Percentiles rank a stretch among this genome's conserved stretches.
Conservation (phyloP, 2,797 vertebrate species). For the Xyrichtys novacula region DNA sequence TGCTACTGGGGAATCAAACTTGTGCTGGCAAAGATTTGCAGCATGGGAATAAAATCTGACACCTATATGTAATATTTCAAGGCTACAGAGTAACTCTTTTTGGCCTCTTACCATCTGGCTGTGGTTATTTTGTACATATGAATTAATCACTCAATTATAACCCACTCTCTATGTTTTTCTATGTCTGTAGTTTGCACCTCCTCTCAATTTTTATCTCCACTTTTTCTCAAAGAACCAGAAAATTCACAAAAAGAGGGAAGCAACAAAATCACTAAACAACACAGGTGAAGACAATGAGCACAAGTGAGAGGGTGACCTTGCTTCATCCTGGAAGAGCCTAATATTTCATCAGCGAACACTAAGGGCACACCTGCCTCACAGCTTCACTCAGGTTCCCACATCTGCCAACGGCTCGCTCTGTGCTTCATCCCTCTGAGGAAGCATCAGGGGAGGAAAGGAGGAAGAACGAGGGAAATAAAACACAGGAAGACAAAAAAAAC, state of each 20-base stretch:
- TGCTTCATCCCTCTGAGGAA: conserved; percentile 54
- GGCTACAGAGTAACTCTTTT: neutral
- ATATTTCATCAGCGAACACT: conserved; percentile 74
- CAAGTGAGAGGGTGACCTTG: conserved; percentile 61
- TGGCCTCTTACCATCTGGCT: neutral
- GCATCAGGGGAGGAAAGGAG: conserved; percentile 44
- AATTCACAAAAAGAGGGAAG: neutral
- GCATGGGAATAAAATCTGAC: neutral
- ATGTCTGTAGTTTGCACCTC: neutral
- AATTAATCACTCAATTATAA: neutral
- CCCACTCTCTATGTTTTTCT: neutral
- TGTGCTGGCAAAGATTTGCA: neutral
- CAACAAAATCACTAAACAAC: conserved; percentile 18
- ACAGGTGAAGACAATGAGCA: conserved; percentile 15
- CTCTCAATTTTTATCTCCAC: too few relatives aligned
- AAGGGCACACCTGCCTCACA: conserved; percentile 71
- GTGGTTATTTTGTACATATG: neutral
- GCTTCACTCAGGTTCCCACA: conserved; percentile 59
- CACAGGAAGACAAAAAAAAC: conserved; percentile 5
- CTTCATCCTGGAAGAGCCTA: conserved; percentile 46
- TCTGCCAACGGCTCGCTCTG: conserved; percentile 67
- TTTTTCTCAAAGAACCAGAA: neutral
- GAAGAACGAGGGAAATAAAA: conserved; percentile 30
- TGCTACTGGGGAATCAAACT: neutral
- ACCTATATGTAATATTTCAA: neutral